A percentile compares a stretch with the other conserved stretches of the same genome.
phyloP scores from a whole-genome alignment of 2,797 vertebrate species.

The Gymnocypris eckloni region DNA sequence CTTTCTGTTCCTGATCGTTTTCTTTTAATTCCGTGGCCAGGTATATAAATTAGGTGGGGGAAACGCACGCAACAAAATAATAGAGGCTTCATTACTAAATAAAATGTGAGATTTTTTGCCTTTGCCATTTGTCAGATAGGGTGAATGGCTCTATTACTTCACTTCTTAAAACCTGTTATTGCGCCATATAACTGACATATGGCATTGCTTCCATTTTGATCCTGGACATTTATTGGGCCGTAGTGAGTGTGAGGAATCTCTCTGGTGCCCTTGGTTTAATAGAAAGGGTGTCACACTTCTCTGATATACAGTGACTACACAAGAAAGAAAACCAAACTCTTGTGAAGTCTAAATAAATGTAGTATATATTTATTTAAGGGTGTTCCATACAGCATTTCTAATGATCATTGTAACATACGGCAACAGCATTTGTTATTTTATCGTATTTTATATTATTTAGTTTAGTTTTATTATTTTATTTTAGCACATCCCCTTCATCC shows the following conservation, averaged over 20 bases:
- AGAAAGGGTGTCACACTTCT: constrained; percentile 80
- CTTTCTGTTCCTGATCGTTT: constrained; percentile 28
- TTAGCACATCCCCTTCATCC: background rate
- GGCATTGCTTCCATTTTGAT: constrained; percentile 81
- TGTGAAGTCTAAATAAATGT: constrained; percentile 61
- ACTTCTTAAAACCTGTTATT: constrained; percentile 83
- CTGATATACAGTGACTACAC: constrained; percentile 80
- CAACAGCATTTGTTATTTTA: background rate
- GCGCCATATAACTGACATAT: constrained; percentile 83
- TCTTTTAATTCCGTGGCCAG: constrained; percentile 44
- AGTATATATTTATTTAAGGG: constrained; percentile 21
- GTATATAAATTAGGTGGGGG: constrained; percentile 50
- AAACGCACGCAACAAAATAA: constrained; percentile 44
- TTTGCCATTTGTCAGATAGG: constrained; percentile 75
- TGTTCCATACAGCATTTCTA: background rate
- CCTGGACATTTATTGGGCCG: constrained; percentile 81
- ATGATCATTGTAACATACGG: background rate
- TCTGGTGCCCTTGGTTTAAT: constrained; percentile 84
- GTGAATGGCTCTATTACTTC: constrained; percentile 82
- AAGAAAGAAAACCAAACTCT: constrained; percentile 39
- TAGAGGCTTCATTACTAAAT: constrained; percentile 56
- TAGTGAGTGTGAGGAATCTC: constrained; percentile 81
- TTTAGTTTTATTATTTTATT: background rate
- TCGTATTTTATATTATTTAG: background rate
- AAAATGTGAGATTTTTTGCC: constrained; percentile 48